Base-by-base conservation (phyloP, 2,888 invertebrate genomes). In the Mimas tiliae region DNA sequence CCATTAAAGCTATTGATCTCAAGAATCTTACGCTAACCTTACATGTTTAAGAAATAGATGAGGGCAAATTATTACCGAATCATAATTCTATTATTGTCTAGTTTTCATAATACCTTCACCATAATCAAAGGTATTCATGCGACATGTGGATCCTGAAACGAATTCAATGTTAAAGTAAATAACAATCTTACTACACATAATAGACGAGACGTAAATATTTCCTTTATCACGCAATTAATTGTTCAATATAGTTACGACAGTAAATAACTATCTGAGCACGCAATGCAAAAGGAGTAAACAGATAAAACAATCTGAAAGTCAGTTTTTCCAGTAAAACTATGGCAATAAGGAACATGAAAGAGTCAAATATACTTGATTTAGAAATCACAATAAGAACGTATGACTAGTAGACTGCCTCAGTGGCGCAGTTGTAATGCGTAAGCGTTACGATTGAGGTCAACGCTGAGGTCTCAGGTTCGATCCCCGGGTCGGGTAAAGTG, bases 1-100 rank as follows among this genome's bases (percentile, higher is more conserved):
- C 27, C 27, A 27, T 27, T 27, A 3, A 27, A 4, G 27, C 27
- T 27, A 27, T 27, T 27, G 2, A 4, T 27, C 27, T 27, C 1
- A 27, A 27, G 4, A 27, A 1, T 27, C 1, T 27, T 27, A 27
- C 27, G 27, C 27, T 27, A 27, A 27, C 27, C 27, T 27, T 27
- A 27, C 27, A 1, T 4, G 27, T 27, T 27, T 27, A 27, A 1
- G 27, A 27, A 27, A 27, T 27, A 27, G 27, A 27, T 27, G 27
- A 27, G 27, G 27, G 27, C 27, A 27, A 1, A 4, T 27, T 27
- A 3, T 27, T 27, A 27, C 27, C 27, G 27, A 27, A 27, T 3
- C 1, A 65, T 66, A 16, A 65, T 62, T 50, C 52, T 21, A 66
- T 67, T 47, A 65, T 67, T 65, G 65, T 68, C 69, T 65, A 45